A percentile compares a stretch with the other conserved stretches of the same genome.
These are phyloP conservation scores for Lutraria lutraria DNA, from an alignment of 2,888 invertebrate species.

Conservation along the genomic window DNA sequence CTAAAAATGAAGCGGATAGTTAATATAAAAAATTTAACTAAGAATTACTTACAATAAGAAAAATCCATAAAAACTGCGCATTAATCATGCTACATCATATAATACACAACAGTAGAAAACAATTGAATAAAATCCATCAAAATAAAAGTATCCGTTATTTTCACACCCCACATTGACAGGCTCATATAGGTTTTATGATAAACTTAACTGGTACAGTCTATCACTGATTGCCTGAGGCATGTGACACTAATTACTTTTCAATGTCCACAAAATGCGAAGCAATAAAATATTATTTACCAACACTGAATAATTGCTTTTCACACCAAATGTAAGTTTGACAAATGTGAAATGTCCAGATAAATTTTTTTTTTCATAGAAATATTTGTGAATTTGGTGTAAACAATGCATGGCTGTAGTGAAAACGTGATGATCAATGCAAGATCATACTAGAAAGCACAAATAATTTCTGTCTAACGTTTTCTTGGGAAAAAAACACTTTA, in stretches of 20 bases:
- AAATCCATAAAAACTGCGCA: background rate
- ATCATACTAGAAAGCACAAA: background rate
- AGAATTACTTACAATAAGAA: no score
- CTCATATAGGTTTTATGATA: background rate
- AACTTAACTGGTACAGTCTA: background rate
- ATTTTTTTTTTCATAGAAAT: background rate
- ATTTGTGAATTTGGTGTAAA: background rate
- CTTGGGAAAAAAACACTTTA: no score
- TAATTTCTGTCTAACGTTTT: no score
- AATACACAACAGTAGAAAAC: background rate
- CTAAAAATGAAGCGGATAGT: no score
- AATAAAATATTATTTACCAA: background rate
- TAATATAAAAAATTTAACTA: no score
- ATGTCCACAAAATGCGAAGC: background rate
- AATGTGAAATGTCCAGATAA: background rate
- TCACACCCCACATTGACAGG: background rate
- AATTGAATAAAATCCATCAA: background rate
- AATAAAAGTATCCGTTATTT: background rate
- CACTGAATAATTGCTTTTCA: background rate
- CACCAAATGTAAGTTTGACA: background rate
- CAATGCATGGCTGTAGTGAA: no score
- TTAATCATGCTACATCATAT: background rate
- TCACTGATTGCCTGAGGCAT: conserved; percentile 22
- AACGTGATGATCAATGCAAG: background rate
- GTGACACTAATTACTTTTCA: conserved; percentile 34